Percentiles rank a stretch among this genome's conserved stretches.
These are phyloP conservation scores for Pterocles orientalis DNA, from an alignment of 2,113 vertebrate genomes.

Conservation along the genomic window DNA sequence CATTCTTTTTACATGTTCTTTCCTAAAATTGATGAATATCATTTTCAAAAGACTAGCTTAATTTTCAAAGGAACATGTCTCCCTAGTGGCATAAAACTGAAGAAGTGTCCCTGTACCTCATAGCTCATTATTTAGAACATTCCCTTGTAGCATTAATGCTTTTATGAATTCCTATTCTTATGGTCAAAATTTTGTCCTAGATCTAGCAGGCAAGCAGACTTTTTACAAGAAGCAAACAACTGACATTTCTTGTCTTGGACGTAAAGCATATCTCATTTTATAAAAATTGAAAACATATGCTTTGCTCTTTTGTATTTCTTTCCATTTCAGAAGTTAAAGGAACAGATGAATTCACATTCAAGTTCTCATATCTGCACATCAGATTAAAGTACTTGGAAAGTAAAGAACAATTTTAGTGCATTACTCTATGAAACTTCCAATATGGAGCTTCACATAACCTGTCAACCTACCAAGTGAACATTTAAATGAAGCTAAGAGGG, in stretches of 20 bases:
- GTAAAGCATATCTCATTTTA: background rate
- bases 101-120: background rate
- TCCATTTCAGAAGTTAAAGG: background rate
- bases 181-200: background rate
- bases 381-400: background rate
- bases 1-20: background rate
- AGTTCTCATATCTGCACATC: background rate
- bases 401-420: background rate
- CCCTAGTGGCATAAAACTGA: background rate
- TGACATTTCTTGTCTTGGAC: background rate
- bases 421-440: background rate
- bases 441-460: background rate
- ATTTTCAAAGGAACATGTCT: background rate
- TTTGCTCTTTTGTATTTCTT: background rate
- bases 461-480: background rate
- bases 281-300: background rate
- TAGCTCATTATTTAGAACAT: background rate
- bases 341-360: background rate
- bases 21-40: background rate
- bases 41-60: background rate
- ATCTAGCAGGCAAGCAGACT: background rate
- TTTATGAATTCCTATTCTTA: background rate
- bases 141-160: background rate
- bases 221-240: background rate
- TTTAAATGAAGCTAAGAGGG: background rate